Percentiles rank a stretch among this genome's conserved stretches.
Evolutionary conservation across 2,888 invertebrate species (phyloP).

Genomic region (Pomacea canaliculata): DNA sequence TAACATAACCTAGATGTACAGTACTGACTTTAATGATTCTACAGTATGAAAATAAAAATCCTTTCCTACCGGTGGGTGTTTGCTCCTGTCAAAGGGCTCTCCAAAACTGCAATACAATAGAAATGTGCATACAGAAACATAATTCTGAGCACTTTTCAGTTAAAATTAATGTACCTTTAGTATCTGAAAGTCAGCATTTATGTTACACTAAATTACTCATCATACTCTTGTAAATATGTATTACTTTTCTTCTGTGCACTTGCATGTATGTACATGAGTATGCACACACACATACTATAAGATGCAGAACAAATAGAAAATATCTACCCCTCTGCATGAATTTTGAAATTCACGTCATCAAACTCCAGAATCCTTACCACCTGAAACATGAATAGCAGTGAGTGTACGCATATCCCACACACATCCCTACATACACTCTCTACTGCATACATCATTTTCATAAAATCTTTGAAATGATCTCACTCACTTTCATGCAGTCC

Average conservation of each 20-base stretch:
- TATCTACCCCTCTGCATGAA: constrained; percentile 76
- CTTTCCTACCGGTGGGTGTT: constrained; percentile 82
- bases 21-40: too few relatives aligned
- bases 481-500: too few relatives aligned
- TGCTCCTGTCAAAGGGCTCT: constrained; percentile 92
- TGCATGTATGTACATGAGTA: not conserved
- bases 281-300: not conserved
- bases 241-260: not conserved
- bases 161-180: too few relatives aligned
- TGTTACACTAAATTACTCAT: too few relatives aligned
- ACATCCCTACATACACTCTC: too few relatives aligned
- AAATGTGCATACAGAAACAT: not conserved
- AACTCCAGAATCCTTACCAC: constrained; percentile 90
- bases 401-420: too few relatives aligned
- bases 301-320: too few relatives aligned
- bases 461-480: too few relatives aligned
- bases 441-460: too few relatives aligned
- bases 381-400: constrained; percentile 73
- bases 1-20: too few relatives aligned
- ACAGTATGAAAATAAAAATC: too few relatives aligned
- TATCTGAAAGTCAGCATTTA: too few relatives aligned
- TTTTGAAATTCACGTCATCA: constrained; percentile 83
- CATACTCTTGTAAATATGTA: not conserved
- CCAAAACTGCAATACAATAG: constrained; percentile 77
- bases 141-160: not conserved